Evolutionary conservation across 2,797 vertebrate species (phyloP).

Genomic region (Gephyroberyx darwinii): DNA sequence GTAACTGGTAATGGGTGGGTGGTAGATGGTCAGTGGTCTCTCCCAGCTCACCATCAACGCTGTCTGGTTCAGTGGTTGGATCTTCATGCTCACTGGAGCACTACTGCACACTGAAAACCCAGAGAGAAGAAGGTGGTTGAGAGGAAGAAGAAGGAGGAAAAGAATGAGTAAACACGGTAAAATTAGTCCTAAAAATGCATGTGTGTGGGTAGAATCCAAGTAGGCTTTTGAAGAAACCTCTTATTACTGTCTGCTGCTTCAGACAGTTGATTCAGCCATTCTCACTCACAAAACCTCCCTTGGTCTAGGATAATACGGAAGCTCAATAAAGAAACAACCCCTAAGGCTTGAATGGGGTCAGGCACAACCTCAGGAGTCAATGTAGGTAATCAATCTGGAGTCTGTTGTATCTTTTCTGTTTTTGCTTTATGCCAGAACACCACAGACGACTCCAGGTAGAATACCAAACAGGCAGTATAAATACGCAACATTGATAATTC

Average conservation of each 20-base stretch:
- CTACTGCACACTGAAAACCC: conserved; percentile 90
- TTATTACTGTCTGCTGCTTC: conserved; percentile 62
- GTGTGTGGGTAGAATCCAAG: conserved; percentile 24
- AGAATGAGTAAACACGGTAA: not conserved
- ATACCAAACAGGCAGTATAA: conserved; percentile 10
- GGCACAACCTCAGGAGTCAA: conserved; percentile 11
- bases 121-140: conserved; percentile 3
- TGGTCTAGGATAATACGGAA: conserved; percentile 60
- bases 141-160: conserved; percentile 19
- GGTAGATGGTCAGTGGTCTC: conserved; percentile 90
- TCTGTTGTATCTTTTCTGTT: not conserved
- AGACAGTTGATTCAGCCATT: conserved; percentile 59
- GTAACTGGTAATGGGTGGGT: conserved; percentile 95
- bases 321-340: conserved; percentile 58
- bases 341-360: conserved; percentile 52
- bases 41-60: conserved; percentile 95
- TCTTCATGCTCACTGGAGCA: conserved; percentile 94
- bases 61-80: conserved; percentile 92
- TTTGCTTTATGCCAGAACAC: conserved; percentile 18
- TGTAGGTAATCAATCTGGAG: conserved; percentile 9
- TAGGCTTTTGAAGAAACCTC: conserved; percentile 54
- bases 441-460: not conserved
- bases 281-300: conserved; percentile 52
- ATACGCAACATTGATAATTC: conserved; percentile 3
- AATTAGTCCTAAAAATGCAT: not conserved